phyloP scores from a whole-genome alignment of 2,888 invertebrate genomes.

The Spilarctia lutea region DNA sequence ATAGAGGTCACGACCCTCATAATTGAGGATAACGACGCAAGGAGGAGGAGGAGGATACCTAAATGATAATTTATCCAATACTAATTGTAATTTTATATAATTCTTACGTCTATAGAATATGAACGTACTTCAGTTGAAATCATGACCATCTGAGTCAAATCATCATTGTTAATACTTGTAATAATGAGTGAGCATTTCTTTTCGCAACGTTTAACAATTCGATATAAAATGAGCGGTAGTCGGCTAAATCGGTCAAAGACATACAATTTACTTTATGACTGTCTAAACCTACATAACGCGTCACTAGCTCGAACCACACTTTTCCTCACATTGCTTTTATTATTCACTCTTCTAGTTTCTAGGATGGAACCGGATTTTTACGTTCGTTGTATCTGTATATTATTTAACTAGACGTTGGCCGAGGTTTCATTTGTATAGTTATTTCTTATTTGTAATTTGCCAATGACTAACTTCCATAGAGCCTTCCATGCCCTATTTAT shows the following conservation, averaged over 20 bases:
- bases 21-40: no score
- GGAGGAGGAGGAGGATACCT: no score
- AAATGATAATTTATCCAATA: no score
- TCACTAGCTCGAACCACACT: background rate
- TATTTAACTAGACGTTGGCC: background rate
- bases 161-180: background rate
- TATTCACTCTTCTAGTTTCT: constrained; percentile 31
- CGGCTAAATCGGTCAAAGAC: background rate
- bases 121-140: no score
- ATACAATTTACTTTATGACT: background rate
- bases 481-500: no score
- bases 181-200: background rate
- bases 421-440: no score
- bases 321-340: constrained; percentile 28
- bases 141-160: background rate
- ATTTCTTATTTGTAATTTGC: no score
- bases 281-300: background rate
- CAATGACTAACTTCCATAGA: no score
- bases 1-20: no score
- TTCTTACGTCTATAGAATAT: no score
- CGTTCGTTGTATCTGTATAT: constrained; percentile 6
- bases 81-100: no score
- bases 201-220: background rate
- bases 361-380: constrained; percentile 30
- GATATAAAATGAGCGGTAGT: background rate